Base-by-base conservation (phyloP, 2,113 vertebrate species). In the Xyrauchen texanus region DNA sequence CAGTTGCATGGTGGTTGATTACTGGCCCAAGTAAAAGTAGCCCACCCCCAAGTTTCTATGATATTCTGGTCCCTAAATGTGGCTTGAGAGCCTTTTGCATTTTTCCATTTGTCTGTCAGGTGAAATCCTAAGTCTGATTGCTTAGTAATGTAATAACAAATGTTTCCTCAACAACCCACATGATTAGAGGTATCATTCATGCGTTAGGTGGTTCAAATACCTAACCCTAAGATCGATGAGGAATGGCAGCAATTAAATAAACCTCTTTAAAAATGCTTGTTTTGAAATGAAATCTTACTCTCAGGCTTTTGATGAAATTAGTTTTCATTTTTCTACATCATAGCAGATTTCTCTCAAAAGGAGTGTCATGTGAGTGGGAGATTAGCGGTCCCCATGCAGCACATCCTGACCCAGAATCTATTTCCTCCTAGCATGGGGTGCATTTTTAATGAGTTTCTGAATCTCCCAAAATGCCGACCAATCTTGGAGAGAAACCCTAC, bases 341-440 rank as follows among this genome's bases (percentile, higher is more conserved):
- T 10, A 42, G n/a, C 45, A 70, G 46, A 73, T 68, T 67, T 52
- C 70, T 74, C 47, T 78, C 68, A 78, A 74, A 84, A 51, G n/a
- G 46, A 65, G 11, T 60, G 42, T 21, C 71, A 82, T 70, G 66
- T 81, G 80, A 77, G 75, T 64, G 53, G 75, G 68, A 82, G 77
- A 81, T 62, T 49, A 67, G 15, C 21, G 46, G 62, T 62, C 68
- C 55, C 21, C 10, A n/a, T n/a, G 62, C 68, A 45, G 78, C 78
- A 81, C 81, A 76, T 60, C 67, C 75, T 83, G 81, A 83, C 81
- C 81, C 78, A 85, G 64, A 85, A 81, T 77, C 66, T 68, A 76
- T 75, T 79, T 80, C 78, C 80, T 53, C 66, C 73, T 51, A 75
- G 66, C 81, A 69, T 78, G 21, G 60, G 68, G 74, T 72, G 72